Percentiles rank a stretch among this genome's conserved stretches.
Conservation (phyloP, 2,113 vertebrate species). For the Leucopsar rothschildi region DNA sequence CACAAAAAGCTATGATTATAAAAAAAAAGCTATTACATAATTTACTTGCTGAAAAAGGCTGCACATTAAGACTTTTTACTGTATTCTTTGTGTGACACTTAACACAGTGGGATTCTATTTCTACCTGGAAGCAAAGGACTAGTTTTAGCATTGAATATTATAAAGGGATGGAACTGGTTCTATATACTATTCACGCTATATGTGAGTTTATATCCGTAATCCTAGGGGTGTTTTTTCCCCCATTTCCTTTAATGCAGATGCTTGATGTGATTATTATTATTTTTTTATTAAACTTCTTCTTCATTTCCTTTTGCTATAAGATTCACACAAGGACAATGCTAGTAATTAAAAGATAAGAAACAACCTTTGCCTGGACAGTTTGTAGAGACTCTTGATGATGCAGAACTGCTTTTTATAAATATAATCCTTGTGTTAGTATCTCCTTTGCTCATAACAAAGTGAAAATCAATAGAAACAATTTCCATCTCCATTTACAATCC, state of each 20-base stretch:
- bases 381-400: constrained; percentile 7
- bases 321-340: neutral
- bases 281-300: neutral
- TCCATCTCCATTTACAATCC: constrained; percentile 72
- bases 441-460: constrained; percentile 30
- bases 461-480: constrained; percentile 87
- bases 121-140: neutral
- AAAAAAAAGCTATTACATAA: neutral
- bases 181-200: neutral
- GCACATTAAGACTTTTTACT: neutral
- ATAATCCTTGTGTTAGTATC: constrained; percentile 70
- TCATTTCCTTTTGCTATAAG: neutral
- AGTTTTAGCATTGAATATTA: neutral
- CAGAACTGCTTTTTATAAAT: constrained; percentile 71
- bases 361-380: neutral
- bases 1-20: neutral
- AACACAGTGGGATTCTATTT: neutral
- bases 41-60: constrained; percentile 9
- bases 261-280: neutral
- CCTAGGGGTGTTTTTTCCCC: neutral
- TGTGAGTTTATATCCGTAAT: neutral
- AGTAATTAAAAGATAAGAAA: neutral
- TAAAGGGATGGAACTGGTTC: neutral
- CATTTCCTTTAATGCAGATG: neutral
- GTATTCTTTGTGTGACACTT: neutral